A percentile compares a stretch with the other conserved stretches of the same genome.
These are phyloP conservation scores for Druceiella hillmani DNA, from an alignment of 2,888 invertebrate genomes.

Conservation along the genomic window DNA sequence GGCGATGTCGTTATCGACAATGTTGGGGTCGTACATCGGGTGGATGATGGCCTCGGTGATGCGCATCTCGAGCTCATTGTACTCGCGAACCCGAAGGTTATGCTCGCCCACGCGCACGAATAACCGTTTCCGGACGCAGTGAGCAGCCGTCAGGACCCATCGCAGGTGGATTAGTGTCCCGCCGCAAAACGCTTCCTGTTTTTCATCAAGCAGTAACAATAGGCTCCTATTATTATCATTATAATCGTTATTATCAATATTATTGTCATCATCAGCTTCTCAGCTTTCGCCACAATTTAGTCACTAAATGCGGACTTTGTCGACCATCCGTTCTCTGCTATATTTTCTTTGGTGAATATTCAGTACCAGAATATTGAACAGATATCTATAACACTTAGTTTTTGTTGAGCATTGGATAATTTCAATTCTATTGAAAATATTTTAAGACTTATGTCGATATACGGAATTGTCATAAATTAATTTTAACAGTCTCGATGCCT, in stretches of 20 bases:
- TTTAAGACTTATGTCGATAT: too few relatives aligned
- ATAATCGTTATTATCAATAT: too few relatives aligned
- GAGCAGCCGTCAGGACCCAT: conserved; percentile 86
- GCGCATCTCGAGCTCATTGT: conserved; percentile 71
- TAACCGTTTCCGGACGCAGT: conserved; percentile 73
- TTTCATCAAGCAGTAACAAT: conserved; percentile 17
- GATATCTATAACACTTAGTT: too few relatives aligned
- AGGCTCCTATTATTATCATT: background rate
- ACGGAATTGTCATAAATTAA: too few relatives aligned
- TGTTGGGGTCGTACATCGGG: conserved; percentile 80
- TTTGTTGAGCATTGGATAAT: too few relatives aligned
- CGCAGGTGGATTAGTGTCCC: conserved; percentile 76
- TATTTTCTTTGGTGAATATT: too few relatives aligned
- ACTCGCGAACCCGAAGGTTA: conserved; percentile 68
- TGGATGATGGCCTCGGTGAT: conserved; percentile 73
- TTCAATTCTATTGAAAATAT: too few relatives aligned
- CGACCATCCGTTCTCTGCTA: too few relatives aligned
- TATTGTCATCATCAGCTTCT: too few relatives aligned
- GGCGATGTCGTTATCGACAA: conserved; percentile 91
- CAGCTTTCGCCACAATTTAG: too few relatives aligned
- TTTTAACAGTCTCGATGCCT: too few relatives aligned
- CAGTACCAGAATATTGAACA: too few relatives aligned
- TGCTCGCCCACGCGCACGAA: conserved; percentile 83
- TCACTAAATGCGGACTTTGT: background rate
- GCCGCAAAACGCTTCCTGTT: conserved; percentile 82